Base-by-base conservation (phyloP, 2,888 invertebrate genomes). In the Cinara cedri region DNA sequence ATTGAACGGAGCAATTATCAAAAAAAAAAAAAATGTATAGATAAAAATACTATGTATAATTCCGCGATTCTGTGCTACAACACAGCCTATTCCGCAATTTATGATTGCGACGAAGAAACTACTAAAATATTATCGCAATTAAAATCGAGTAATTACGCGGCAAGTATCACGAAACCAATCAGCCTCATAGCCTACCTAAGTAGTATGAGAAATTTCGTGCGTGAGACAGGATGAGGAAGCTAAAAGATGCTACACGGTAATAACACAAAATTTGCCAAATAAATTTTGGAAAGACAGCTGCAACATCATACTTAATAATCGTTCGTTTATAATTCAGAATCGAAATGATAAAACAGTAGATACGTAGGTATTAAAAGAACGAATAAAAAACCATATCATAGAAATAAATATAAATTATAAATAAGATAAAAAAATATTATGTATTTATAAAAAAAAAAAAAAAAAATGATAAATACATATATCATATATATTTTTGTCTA, bases 21-120 rank as follows among this genome's bases (percentile, higher is more conserved):
- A 63, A 19, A 51, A 54, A 51, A 11, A 54, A 13, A 21, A 44
- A 44, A 54, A 65, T n/a, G n/a, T n/a, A n/a, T n/a, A 63, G 51
- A n/a, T n/a, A n/a, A n/a, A n/a, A n/a, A n/a, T n/a, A n/a, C n/a
- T n/a, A n/a, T n/a, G n/a, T n/a, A n/a, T 6, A 34, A 34, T 34
- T 34, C 34, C 34, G 34, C 34, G 6, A 34, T 34, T n/a, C n/a
- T n/a, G n/a, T n/a, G n/a, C n/a, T n/a, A n/a, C n/a, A n/a, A n/a
- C n/a, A n/a, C n/a, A n/a, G 51, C 49, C 51, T 21, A 74, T 74
- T 63, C 51, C 34, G 51, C 72, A 34, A 63, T 74, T 74, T 74
- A 21, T 21, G 74, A 62, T 49, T 21, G 60, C 13, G 26, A 46
- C 46, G 8, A 19, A 51, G 10, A 51, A 24, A 19, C 21, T 8